Conservation (phyloP, 2,797 vertebrate species). For the Sebastes steindachneri region DNA sequence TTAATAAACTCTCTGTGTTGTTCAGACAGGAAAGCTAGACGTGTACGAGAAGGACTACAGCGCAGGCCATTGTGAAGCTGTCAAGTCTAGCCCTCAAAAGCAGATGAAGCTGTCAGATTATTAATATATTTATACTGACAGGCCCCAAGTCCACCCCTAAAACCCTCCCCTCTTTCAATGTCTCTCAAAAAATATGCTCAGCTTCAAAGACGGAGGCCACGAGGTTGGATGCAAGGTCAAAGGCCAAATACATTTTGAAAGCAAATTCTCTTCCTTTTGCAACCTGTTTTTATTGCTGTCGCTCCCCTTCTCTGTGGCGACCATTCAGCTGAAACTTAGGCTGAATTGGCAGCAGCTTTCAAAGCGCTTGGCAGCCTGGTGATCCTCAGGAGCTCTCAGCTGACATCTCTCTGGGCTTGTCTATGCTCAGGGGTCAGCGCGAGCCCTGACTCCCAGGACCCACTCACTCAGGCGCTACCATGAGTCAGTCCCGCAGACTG, state of each 20-base stretch:
- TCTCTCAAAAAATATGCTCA: constrained; percentile 81
- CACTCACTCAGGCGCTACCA: constrained; percentile 86
- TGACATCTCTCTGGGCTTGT: constrained; percentile 87
- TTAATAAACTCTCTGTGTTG: constrained; percentile 87
- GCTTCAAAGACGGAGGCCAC: constrained; percentile 84
- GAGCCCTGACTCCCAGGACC: constrained; percentile 87
- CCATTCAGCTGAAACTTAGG: constrained; percentile 92
- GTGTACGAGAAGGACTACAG: constrained; percentile 83
- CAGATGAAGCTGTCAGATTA: constrained; percentile 91
- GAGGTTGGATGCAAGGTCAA: constrained; percentile 79
- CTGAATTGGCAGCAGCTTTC: constrained; percentile 96
- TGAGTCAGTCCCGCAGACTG: constrained; percentile 87
- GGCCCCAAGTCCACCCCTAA: constrained; percentile 70
- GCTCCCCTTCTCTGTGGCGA: constrained; percentile 87
- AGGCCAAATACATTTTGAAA: constrained; percentile 88
- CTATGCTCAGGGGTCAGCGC: constrained; percentile 87
- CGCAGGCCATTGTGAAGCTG: constrained; percentile 85
- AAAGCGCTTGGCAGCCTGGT: constrained; percentile 89
- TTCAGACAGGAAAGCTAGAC: constrained; percentile 81
- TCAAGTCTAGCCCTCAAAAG: constrained; percentile 85
- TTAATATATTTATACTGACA: constrained; percentile 88
- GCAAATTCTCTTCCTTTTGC: constrained; percentile 88
- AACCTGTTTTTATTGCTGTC: constrained; percentile 92
- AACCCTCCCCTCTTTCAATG: constrained; percentile 78
- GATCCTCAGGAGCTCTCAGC: constrained; percentile 88